A percentile compares a stretch with the other conserved stretches of the same genome.
Conservation (phyloP, 2,888 invertebrate species). For the Dendrolimus pini region DNA sequence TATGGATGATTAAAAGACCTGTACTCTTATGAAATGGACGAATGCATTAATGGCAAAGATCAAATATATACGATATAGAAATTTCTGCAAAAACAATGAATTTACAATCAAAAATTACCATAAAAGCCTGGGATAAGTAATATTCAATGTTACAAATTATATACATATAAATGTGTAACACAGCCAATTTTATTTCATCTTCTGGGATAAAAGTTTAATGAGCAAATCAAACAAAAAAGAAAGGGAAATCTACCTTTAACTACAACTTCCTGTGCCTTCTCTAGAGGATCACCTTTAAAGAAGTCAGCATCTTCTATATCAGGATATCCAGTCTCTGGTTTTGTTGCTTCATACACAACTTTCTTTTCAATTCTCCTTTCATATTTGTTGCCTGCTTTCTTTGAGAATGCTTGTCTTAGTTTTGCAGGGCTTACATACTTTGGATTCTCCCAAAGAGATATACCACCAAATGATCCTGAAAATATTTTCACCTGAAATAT, state of each 20-base stretch:
- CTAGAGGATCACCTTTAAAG: slow-evolving; percentile 80
- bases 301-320: slow-evolving; percentile 85
- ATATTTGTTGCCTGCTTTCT: slow-evolving; percentile 85
- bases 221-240: too few species aligned
- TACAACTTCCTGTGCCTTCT: slow-evolving; percentile 74
- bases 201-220: too few species aligned
- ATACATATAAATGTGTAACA: too few species aligned
- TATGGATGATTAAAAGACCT: too few species aligned
- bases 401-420: slow-evolving; percentile 83
- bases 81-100: too few species aligned
- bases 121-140: too few species aligned
- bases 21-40: too few species aligned
- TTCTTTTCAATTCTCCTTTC: slow-evolving; percentile 88
- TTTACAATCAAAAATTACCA: too few species aligned
- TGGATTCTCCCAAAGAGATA: slow-evolving; percentile 95
- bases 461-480: slow-evolving; percentile 94
- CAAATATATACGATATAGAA: too few species aligned
- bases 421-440: slow-evolving; percentile 93
- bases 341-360: slow-evolving; percentile 82
- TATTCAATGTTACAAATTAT: too few species aligned
- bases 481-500: slow-evolving; percentile 92
- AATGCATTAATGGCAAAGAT: too few species aligned
- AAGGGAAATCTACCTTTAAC: slow-evolving; percentile 44
- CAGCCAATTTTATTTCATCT: too few species aligned
- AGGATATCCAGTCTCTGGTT: slow-evolving; percentile 84